Base-by-base conservation (phyloP, 2,797 vertebrate genomes). In the Megaceryle alcyon region DNA sequence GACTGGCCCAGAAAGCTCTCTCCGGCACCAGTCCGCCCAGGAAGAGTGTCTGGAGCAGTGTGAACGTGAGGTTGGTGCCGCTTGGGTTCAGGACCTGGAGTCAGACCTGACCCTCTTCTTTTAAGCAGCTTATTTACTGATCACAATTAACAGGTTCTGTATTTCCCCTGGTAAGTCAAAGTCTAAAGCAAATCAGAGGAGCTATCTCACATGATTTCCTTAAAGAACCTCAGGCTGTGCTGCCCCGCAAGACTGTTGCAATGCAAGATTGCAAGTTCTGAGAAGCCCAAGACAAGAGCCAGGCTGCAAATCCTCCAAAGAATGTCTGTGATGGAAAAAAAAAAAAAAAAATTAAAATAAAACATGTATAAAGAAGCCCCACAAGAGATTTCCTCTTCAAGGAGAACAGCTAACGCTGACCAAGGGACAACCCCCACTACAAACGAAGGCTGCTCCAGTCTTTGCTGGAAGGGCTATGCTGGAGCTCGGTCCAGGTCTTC, bases 241-340 rank as follows among this genome's bases (percentile, higher is more conserved):
- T 56, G 15, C 37, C 23, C 28, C 57, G 53, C 68, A 48, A 44
- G 54, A 31, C n/a, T 53, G 16, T 43, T 66, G 29, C 63, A 60
- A 2, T 7, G 6, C 28, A 76, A 39, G 20, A 7, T 12, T 72
- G 25, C 35, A 75, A 31, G 33, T 26, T 17, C 61, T 46, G 37
- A 61, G 48, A 65, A 68, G 49, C 17, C 9, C 11, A 26, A 57
- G 35, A 56, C 22, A 60, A 71, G 8, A 49, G 7, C 1, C 11
- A 80, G 59, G 35, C 28, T 86, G 31, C 25, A 86, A 82, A 51
- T 31, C 18, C 51, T 85, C 68, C 41, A 26, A 61, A 81, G 77
- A 17, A 14, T 6, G 9, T n/a, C 41, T 10, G 10, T 60, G 17
- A 31, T 2, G 1, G 31, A 7, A 0, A 3, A 26, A 3, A 26